Base-by-base conservation (phyloP, 2,888 invertebrate species). In the Mycalesis mineus region DNA sequence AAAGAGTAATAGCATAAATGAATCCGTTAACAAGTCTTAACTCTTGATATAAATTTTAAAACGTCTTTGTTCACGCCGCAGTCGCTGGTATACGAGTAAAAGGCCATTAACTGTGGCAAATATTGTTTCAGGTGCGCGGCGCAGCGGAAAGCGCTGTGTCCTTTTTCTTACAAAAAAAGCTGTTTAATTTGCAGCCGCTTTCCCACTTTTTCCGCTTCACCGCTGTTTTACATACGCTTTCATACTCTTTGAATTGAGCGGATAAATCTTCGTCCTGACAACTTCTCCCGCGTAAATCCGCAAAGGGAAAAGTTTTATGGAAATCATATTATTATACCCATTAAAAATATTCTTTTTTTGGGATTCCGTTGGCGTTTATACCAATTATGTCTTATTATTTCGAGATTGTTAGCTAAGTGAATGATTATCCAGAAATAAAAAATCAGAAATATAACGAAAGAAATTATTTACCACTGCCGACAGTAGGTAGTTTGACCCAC, bases 71-170 rank as follows among this genome's bases (percentile, higher is more conserved):
- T 15, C 29, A 14, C n/a, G 15, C 51, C n/a, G 40, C 15, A 15
- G 40, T 41, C 11, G 15, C n/a, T 51, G 49, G 49, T 39, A n/a
- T n/a, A 37, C 8, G 51, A 28, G 50, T 41, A 53, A 37, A 59
- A 59, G 55, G 40, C 63, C 58, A 63, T 63, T 63, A 63, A 58
- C 48, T 53, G 49, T 41, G n/a, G 59, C 48, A 63, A 63, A 65
- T 66, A 63, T 62, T 60, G 62, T 63, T 63, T 54, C 58, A 62
- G 62, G 60, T 62, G 51, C 60, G 55, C 39, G 29, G 48, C 49
- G 55, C 41, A 52, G 55, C 47, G 51, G 48, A 29, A 60, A 49
- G 51, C 36, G 52, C 53, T 53, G 53, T 53, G 57, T 59, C 17
- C 52, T 55, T 53, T 52, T 60, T 53, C 37, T 49, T 52, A 29